These are phyloP conservation scores for Turritopsis dohrnii DNA, from an alignment of 30 jellyfish, hydroid and myxozoan species.

Conservation along the genomic window DNA sequence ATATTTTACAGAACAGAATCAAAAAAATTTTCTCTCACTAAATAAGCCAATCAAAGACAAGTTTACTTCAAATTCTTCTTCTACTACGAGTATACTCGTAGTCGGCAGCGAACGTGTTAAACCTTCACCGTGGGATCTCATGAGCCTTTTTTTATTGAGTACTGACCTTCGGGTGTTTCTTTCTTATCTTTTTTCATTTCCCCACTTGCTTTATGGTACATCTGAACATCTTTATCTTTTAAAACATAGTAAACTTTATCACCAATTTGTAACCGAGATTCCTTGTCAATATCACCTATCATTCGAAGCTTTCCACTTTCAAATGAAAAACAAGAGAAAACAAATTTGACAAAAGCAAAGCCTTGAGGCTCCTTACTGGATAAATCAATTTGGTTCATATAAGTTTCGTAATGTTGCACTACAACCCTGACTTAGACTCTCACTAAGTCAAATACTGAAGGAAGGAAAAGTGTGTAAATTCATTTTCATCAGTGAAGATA, in stretches of 20 bases:
- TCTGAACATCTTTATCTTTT: conserved; percentile 41
- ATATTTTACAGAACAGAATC: background rate
- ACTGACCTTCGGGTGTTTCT: background rate
- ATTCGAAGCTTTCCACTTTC: conserved; percentile 24
- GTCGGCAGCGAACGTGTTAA: too few relatives aligned
- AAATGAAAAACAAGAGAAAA: background rate
- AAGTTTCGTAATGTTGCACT: too few relatives aligned
- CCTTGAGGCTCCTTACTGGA: too few relatives aligned
- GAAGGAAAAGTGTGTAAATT: background rate
- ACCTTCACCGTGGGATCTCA: background rate
- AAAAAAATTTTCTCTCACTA: too few relatives aligned
- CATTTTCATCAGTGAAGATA: background rate
- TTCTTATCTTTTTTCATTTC: background rate
- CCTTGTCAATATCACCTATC: conserved; percentile 29
- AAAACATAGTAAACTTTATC: conserved; percentile 76
- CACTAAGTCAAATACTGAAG: background rate
- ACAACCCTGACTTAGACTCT: too few relatives aligned
- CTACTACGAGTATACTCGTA: too few relatives aligned
- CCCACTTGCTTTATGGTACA: background rate
- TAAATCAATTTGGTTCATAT: too few relatives aligned
- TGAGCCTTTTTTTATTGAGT: background rate
- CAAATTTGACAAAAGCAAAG: too few relatives aligned
- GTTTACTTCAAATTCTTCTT: too few relatives aligned
- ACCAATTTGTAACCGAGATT: conserved; percentile 69
- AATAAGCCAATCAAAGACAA: too few relatives aligned